Base-by-base conservation (phyloP, 1,140 invertebrate genomes). In the Drosophila navojoa region DNA sequence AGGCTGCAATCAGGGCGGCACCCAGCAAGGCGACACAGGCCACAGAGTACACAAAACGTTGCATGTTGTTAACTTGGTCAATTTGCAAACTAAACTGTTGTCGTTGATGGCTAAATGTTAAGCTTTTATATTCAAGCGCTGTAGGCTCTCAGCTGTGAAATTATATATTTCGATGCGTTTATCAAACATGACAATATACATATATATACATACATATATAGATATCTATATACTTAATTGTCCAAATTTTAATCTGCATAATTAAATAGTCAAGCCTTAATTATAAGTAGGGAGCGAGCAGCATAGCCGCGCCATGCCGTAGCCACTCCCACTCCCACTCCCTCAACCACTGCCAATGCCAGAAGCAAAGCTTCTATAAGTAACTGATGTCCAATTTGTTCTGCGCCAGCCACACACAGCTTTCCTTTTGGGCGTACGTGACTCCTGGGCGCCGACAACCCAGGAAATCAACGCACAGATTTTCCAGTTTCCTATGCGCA, bases 61-160 rank as follows among this genome's bases (percentile, higher is more conserved):
- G 58, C 76, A 84, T 84, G 62, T 63, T 80, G 60, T 40, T 55
- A 44, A 47, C 16, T 50, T 54, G 58, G 19, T 61, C 38, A 45
- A 42, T 45, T 53, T 45, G 54, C 58, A 29, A 47, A 54, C 50
- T 22, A 32, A 67, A 80, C 59, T 60, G 60, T 40, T 73, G 45
- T 67, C 35, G n/a, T 63, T 63, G 40, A 15, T 11, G 32, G 5
- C 5, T 22, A 60, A 68, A 13, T 25, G 66, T 49, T 6, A 4
- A 22, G 16, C 16, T 76, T 72, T 61, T 76, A 64, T 71, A 71
- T 45, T 27, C 38, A n/a, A 29, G 16, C 13, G 10, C 42, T 61
- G 69, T 42, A 61, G 35, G 25, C 77, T 40, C 53, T 90, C 60
- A 69, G 45, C 77, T 89, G 85, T 89, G 70, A 89, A 86, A 86